Percentiles rank a stretch among this genome's conserved stretches.
These are phyloP conservation scores for Archips crataeganus DNA, from an alignment of 2,888 invertebrate species.

Conservation along the genomic window DNA sequence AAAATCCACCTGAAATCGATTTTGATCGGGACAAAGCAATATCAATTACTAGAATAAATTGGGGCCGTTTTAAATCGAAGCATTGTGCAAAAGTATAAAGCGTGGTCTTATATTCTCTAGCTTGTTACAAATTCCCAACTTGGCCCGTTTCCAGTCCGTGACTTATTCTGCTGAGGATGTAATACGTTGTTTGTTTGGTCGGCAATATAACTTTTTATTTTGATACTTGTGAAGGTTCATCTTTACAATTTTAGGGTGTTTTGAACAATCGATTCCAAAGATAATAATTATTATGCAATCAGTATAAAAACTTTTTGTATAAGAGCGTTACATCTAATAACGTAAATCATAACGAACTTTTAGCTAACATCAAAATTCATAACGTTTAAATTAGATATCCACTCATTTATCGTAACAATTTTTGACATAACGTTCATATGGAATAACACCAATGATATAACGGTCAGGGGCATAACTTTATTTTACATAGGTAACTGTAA, in stretches of 20 bases:
- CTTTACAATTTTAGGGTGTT: background rate
- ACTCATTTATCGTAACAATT: too few relatives aligned
- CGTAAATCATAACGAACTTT: too few relatives aligned
- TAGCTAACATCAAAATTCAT: too few relatives aligned
- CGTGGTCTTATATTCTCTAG: background rate
- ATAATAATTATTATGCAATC: too few relatives aligned
- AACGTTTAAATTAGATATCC: too few relatives aligned
- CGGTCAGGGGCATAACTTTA: too few relatives aligned
- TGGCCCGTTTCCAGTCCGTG: constrained; percentile 25
- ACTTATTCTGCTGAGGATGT: constrained; percentile 22
- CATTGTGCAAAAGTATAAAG: constrained; percentile 11
- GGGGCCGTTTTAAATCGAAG: constrained; percentile 7
- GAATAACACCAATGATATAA: too few relatives aligned
- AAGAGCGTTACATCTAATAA: too few relatives aligned
- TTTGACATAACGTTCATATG: too few relatives aligned
- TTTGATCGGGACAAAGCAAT: constrained; percentile 1
- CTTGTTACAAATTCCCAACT: constrained; percentile 2
- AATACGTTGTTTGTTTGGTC: background rate
- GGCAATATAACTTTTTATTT: background rate
- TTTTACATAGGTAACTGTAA: too few relatives aligned
- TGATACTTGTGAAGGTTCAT: background rate
- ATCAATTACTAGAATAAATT: constrained; percentile 21
- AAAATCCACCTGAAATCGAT: background rate
- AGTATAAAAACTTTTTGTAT: too few relatives aligned
- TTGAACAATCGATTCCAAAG: background rate